Base-by-base conservation (phyloP, 23 tunicate species). In the Ciona savignyi region DNA sequence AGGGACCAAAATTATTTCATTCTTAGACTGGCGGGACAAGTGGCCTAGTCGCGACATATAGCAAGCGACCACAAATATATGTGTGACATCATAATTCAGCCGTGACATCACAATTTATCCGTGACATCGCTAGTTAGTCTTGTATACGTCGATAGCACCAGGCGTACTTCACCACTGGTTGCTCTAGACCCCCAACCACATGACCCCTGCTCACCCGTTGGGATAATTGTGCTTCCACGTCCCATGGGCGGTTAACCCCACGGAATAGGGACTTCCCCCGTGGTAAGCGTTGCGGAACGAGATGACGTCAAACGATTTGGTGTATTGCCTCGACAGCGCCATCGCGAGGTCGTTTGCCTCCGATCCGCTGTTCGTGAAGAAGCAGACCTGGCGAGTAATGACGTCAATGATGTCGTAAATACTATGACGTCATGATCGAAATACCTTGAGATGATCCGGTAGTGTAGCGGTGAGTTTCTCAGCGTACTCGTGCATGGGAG, bases 311-410 rank as follows among this genome's bases (percentile, higher is more conserved):
- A 85, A 95, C 15, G 86, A 81, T 66, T 80, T 79, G 3, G 99
- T 88, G 78, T 95, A 75, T 30, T 87, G 68, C 9, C 99, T 78
- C 0, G 96, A 78, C 76, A 95, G 49, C 30, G 76, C 71, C 93
- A 95, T 80, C 1, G 99, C 99, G 34, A 88, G 19, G 65, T 95
- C 99, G 85, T 95, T 95, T 64, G 99, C 96, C 73, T 95, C 99
- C n/a, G 96, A 89, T 15, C 99, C 99, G 77, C 92, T 83, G 78
- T 95, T 95, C 0, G 86, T 90, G 80, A 95, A 89, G 49, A 88
- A 73, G 70, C 97, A 91, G 70, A 91, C 83, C 97, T 91, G 82
- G 9, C 48, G 33, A n/a, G 4, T 22, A 75, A 2, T 66, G 21
- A 2, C 33, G 27, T n/a, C n/a, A n/a, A n/a, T n/a, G n/a, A n/a